Conservation (phyloP, 1,140 invertebrate species). For the Tyrophagus putrescentiae region DNA sequence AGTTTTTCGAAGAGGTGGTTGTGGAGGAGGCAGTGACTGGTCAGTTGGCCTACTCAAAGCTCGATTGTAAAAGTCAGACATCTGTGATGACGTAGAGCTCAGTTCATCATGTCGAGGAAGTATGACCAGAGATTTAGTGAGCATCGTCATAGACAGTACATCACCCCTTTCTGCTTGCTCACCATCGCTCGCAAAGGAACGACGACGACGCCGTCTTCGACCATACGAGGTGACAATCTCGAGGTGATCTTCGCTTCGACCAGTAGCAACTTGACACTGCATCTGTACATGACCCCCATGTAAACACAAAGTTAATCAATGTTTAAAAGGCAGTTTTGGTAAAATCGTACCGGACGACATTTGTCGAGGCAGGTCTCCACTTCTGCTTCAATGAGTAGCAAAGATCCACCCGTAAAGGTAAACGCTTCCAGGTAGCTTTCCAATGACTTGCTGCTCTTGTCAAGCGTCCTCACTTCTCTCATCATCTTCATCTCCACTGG, state of each 20-base stretch:
- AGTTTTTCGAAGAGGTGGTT: too few relatives aligned
- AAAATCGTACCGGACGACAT: conserved; percentile 27
- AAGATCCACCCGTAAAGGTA: conserved; percentile 27
- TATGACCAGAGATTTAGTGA: conserved; percentile 23
- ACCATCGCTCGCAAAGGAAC: not conserved
- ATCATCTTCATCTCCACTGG: conserved; percentile 29
- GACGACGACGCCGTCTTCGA: conserved; percentile 13
- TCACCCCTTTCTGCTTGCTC: conserved; percentile 13
- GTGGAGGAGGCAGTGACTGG: too few relatives aligned
- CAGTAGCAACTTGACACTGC: conserved; percentile 26
- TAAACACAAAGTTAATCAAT: not conserved
- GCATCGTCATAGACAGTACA: conserved; percentile 19
- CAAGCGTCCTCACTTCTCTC: conserved; percentile 27
- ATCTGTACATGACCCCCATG: conserved; percentile 18
- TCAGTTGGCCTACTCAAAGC: too few relatives aligned
- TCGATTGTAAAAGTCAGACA: too few relatives aligned
- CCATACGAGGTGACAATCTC: conserved; percentile 28
- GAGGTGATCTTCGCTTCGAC: conserved; percentile 25
- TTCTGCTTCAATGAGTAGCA: conserved; percentile 27
- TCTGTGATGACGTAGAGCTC: too few relatives aligned
- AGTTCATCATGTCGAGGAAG: not conserved
- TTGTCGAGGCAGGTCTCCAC: conserved; percentile 28
- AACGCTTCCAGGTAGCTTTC: conserved; percentile 29
- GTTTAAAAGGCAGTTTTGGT: too few relatives aligned
- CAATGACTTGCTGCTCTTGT: conserved; percentile 25